Base-by-base conservation (phyloP, 2,797 vertebrate species). In the Danio choprae region DNA sequence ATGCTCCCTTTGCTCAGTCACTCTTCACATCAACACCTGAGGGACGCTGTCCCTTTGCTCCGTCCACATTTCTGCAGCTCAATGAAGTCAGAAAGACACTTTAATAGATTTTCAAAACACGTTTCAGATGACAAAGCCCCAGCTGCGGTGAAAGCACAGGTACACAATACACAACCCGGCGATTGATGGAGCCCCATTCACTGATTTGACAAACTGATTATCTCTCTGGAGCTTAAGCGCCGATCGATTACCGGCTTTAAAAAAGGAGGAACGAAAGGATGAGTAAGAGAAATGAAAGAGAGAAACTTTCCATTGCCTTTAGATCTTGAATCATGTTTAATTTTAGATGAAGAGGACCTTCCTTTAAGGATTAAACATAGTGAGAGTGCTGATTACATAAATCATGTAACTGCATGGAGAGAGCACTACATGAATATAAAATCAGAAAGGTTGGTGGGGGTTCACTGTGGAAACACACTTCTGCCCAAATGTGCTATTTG, bases 191-290 rank as follows among this genome's bases (percentile, higher is more conserved):
- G 69, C 78, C 71, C 80, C 71, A 86, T 89, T 87, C 86, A 87
- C 67, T 15, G 48, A 78, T 87, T 83, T 86, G 84, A 89, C 84
- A 89, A 88, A 87, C 85, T 85, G 87, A 87, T 88, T 88, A 86
- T 88, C 87, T 87, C 85, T 78, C 74, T 71, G 82, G 83, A 81
- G 85, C 85, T 84, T 83, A 84, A 87, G 84, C 77, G 76, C 55
- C 29, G 75, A 87, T 89, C 84, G 82, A 87, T 88, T 86, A 83
- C 77, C 22, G 56, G 74, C 65, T 82, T 85, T 75, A 84, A 80
- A 85, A 85, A 84, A 79, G 67, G n/a, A 74, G 41, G 40, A 70
- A 77, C 56, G 41, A 63, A 78, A 71, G 69, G 38, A 64, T 38
- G 55, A 68, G 29, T 18, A 36, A 59, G 41, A 67, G 18, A 60